Percentiles rank a stretch among this genome's conserved stretches.
Conservation (phyloP, 2,113 vertebrate genomes). For the Dolichallabes microphthalmus region DNA sequence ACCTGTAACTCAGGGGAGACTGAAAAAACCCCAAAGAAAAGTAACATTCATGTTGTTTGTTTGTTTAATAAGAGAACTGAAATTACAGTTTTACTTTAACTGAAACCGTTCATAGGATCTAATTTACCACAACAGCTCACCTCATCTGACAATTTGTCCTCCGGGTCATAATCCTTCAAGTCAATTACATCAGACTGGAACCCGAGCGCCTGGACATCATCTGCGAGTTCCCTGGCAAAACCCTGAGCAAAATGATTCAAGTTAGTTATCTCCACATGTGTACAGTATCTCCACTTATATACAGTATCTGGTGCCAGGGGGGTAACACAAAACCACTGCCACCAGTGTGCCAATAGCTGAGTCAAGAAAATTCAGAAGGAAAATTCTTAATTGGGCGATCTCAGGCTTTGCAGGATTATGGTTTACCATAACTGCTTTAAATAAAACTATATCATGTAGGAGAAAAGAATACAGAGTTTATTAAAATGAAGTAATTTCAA, state of each 20-base stretch:
- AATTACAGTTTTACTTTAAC: not conserved
- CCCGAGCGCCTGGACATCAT: constrained; percentile 69
- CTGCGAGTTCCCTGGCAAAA: constrained; percentile 79
- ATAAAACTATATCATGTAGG: not conserved
- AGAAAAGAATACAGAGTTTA: not conserved
- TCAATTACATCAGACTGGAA: constrained; percentile 75
- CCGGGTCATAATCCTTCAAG: constrained; percentile 88
- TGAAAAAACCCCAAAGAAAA: not conserved
- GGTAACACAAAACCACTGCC: not conserved
- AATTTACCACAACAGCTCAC: constrained; percentile 63
- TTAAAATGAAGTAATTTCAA: not conserved
- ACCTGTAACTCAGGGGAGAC: not conserved
- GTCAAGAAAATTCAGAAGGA: not conserved
- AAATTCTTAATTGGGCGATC: not conserved
- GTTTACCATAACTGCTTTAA: not conserved
- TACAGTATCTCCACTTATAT: not conserved
- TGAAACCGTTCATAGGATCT: not conserved
- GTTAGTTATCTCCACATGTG: not conserved
- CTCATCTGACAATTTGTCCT: constrained; percentile 85
- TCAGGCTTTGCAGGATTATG: not conserved
- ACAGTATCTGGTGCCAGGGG: not conserved
- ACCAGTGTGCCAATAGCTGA: not conserved
- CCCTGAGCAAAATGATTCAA: constrained; percentile 64
- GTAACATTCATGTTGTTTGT: not conserved
- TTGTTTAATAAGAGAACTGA: not conserved